Conservation (phyloP, 2,113 vertebrate genomes). For the Hiodon tergisus region DNA sequence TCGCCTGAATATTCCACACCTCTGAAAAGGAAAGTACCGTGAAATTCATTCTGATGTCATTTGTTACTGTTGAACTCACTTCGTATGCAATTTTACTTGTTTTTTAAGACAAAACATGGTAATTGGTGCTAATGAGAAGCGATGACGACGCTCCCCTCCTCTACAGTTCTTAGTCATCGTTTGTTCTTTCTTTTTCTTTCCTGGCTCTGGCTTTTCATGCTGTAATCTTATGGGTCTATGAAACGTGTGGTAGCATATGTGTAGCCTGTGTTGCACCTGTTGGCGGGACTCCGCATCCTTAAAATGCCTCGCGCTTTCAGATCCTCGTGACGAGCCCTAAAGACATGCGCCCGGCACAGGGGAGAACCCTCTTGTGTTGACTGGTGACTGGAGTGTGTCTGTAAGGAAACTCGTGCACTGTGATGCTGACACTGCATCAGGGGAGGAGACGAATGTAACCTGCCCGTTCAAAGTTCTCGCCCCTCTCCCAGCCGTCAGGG, state of each 20-base stretch:
- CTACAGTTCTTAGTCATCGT: not conserved
- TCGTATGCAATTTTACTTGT: slow-evolving; percentile 9
- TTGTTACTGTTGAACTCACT: slow-evolving; percentile 1
- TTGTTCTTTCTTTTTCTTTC: not conserved
- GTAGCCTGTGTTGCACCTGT: slow-evolving; percentile 50
- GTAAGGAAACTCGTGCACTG: too few species aligned
- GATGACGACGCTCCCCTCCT: slow-evolving; percentile 1
- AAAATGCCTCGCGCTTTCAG: too few species aligned
- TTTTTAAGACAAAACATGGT: slow-evolving; percentile 4
- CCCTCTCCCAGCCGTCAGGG: slow-evolving; percentile 2
- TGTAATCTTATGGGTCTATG: slow-evolving; percentile 20
- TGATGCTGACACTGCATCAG: too few species aligned
- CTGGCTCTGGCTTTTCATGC: not conserved
- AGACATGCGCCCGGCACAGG: not conserved
- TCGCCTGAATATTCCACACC: not conserved
- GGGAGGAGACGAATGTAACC: not conserved
- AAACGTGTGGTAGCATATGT: slow-evolving; percentile 33
- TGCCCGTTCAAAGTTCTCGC: not conserved
- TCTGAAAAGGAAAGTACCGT: slow-evolving; percentile 7
- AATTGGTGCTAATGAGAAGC: slow-evolving; percentile 14
- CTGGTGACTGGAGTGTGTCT: too few species aligned
- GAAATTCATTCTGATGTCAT: not conserved
- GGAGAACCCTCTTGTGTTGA: not conserved
- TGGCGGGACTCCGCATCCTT: slow-evolving; percentile 12
- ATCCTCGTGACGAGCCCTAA: too few species aligned